Evolutionary conservation across 2,888 invertebrate species (phyloP), one percentile per base, ranked within the genome.

Genomic region (Nineta flava): DNA sequence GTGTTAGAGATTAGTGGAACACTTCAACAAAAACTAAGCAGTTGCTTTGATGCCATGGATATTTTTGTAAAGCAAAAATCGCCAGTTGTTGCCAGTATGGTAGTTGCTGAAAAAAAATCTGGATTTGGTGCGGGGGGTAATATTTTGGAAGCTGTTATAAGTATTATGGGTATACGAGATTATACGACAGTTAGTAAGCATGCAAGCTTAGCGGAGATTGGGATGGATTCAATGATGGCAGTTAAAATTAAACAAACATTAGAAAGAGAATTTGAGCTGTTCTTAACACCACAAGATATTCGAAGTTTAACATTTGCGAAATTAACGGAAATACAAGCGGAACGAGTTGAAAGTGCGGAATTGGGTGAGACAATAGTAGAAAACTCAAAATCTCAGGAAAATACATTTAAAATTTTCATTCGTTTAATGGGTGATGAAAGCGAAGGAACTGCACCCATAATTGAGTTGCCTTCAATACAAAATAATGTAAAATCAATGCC

Each of bases 141-240:
- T 58, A 74, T 83, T 48, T 78, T 90, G 1, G 83, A 85, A 55
- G 76, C 84, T 17, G 81, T 87, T 2, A 73, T 81, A 50, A n/a
- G 16, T 46, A 40, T 51, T 52, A 17, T 53, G 74, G 77, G 77
- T 55, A 72, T 83, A 54, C 73, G 77, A 57, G 82, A 83, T 59
- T 64, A 77, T 60, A 86, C 81, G 66, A 76, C 76, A 0, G 75
- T 81, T 1, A 83, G 83, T 43, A 73, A 77, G 52, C 78, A 81
- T 59, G 75, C 81, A 1, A 79, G 83, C 0, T 70, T 97, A 2
- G 87, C 90, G 1, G 95, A 96, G 63, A 70, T 97, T 54, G 96
- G 96, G 32, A 87, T 97, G 81, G 95, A 97, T 69, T 95, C 95
- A 2, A 81, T 96, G 73, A 95, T 93, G 91, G 91, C 90, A 0